These are phyloP conservation scores for Ataeniobius toweri DNA, from an alignment of 2,797 vertebrate genomes.

Conservation along the genomic window DNA sequence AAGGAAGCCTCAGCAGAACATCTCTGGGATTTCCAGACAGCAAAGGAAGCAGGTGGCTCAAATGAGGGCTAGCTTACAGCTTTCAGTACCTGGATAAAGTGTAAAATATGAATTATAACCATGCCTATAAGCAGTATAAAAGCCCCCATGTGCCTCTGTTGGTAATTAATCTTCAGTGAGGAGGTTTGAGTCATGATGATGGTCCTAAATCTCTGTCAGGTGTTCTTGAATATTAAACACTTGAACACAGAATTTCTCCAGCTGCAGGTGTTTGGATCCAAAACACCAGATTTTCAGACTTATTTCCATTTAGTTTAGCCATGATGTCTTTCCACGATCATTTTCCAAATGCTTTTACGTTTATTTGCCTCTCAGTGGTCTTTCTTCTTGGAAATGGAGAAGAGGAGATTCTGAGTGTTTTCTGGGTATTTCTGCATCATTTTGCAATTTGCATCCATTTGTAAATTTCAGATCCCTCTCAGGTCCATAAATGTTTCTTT, in stretches of 20 bases:
- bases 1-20: conserved; percentile 11
- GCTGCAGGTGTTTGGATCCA: background rate
- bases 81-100: conserved; percentile 9
- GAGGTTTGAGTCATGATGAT: background rate
- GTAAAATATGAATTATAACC: conserved; percentile 11
- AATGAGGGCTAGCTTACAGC: conserved; percentile 7
- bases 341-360: background rate
- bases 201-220: background rate
- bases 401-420: background rate
- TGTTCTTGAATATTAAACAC: background rate
- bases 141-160: background rate
- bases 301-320: background rate
- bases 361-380: background rate
- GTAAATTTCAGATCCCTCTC: background rate
- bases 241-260: background rate
- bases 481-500: background rate
- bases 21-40: conserved; percentile 14
- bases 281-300: background rate
- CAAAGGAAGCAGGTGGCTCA: conserved; percentile 8
- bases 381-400: background rate
- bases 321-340: too few relatives aligned
- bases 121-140: background rate
- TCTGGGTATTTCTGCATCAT: background rate
- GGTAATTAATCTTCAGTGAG: conserved; percentile 16
- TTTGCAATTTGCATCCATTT: background rate